Base-by-base conservation (phyloP, 2,797 vertebrate genomes). In the Pseudomugil gertrudae region DNA sequence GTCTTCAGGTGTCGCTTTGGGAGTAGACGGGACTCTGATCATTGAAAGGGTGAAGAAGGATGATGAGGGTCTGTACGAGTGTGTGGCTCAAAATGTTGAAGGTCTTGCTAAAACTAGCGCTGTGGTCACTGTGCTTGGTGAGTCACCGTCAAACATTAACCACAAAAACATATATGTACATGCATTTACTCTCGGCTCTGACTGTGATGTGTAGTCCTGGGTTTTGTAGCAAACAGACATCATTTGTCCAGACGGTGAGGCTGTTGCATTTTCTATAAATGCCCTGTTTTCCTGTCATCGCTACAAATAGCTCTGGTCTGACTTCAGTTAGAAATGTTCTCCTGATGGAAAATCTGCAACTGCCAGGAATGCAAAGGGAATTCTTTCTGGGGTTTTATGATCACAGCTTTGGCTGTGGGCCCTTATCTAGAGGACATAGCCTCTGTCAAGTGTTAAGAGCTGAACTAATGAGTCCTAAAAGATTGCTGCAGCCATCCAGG, bases 31-130 rank as follows among this genome's bases (percentile, higher is more conserved):
- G 0, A 74, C 80, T 17, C 88, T 98, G 81, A 93, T 92, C 72
- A 97, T 97, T 7, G 95, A 96, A 69, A 89, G 96, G 79, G 94
- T 97, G 76, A 97, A 96, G 86, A 97, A 96, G 86, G 96, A 97
- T 0, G 97, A 98, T 0, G 96, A 97, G 81, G 97, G 97, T 38
- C 78, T 94, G 54, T 98, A 98, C 0, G 92, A 95, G 79, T 98
- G 97, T 75, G 60, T 38, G 11, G 97, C 96, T 5, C 89, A 76
- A 59, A 98, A 97, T 0, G 82, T 74, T 5, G 84, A 94, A 85
- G 97, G 97, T 9, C 72, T 84, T 9, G 93, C 85, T 40, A 95
- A 86, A 74, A 95, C 95, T 0, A 93, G 92, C 10, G 95, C 96
- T 0, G 87, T 94, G 38, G 90, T 98, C 66, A 95, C 83, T 24